Evolutionary conservation across 2,797 vertebrate genomes (phyloP), one percentile per base, ranked within the genome.

Genomic region (Carduelis carduelis): DNA sequence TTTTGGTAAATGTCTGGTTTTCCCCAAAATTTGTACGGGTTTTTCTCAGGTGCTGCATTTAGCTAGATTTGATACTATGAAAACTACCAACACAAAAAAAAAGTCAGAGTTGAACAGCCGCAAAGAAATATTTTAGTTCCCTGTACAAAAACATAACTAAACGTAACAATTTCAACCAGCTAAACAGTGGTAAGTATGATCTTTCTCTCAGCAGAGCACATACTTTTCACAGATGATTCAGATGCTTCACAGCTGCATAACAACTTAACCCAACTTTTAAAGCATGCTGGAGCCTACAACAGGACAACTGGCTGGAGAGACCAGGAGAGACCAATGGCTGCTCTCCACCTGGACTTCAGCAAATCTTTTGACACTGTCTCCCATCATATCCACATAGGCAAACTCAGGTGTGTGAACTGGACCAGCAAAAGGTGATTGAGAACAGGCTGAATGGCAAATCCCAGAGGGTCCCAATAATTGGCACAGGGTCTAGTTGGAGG

Each of bases 131-230:
- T 30, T 66, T 79, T 37, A 6, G 7, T 41, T 49, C 83, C 41
- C n/a, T 50, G 8, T 24, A 88, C 11, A 61, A 34, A 79, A 84
- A 60, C 8, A 18, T 10, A 88, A 43, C 23, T 37, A 52, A 55
- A 49, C 1, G 0, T 22, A 83, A 68, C 11, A 12, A 41, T 53
- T 66, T 60, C 41, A 43, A 50, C 8, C 37, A 81, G 22, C 26
- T 76, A 24, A 89, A 50, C 6, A 83, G 26, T 3, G 4, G 2
- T 3, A 20, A 83, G 34, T 23, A 44, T 0, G 1, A 35, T 15
- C 11, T 1, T 61, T 18, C 37, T 44, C 28, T 28, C n/a, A 82
- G 35, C n/a, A 82, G 35, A 5, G 2, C 8, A 3, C 2, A 1
- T 23, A 35, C 11, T 77, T 90, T 16, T 44, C 39, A 53, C 34